A percentile compares a stretch with the other conserved stretches of the same genome.
These are phyloP conservation scores for Geopemphigus sp. DNA, from an alignment of 1,140 invertebrate genomes.

Conservation along the genomic window DNA sequence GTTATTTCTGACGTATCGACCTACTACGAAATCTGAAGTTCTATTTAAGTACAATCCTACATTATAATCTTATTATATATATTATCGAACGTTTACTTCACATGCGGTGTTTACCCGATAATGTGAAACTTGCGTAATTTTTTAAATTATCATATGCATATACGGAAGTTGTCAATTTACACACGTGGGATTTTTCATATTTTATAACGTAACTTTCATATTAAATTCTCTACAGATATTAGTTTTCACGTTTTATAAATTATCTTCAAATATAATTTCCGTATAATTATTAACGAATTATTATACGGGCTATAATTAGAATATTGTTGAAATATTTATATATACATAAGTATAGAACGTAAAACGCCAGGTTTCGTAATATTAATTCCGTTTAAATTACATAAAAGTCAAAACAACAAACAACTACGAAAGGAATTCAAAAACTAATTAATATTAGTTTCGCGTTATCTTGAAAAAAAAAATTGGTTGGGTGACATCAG, in stretches of 20 bases:
- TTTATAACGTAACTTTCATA: conserved; percentile 15
- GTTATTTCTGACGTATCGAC: background rate
- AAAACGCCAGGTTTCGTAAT: background rate
- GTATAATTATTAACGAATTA: conserved; percentile 3
- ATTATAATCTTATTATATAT: background rate
- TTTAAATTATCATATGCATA: background rate
- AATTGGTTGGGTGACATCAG: too few species aligned
- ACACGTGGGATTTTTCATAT: conserved; percentile 31
- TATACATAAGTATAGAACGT: background rate
- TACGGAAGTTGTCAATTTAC: background rate
- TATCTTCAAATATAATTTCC: background rate
- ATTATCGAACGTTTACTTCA: conserved; percentile 6
- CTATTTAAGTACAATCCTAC: background rate
- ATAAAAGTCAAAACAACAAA: background rate
- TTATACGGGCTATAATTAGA: background rate
- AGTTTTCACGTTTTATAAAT: background rate
- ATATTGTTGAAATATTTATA: conserved; percentile 7
- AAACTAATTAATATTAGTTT: too few species aligned
- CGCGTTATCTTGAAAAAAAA: too few species aligned
- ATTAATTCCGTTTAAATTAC: background rate
- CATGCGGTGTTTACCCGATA: too few species aligned
- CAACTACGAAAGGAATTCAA: too few species aligned
- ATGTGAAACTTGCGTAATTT: background rate
- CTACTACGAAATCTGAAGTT: background rate
- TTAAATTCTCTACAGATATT: background rate